Evolutionary conservation across 2,113 vertebrate genomes (phyloP), one percentile per base, ranked within the genome.

Genomic region (Bubo blakistoni): DNA sequence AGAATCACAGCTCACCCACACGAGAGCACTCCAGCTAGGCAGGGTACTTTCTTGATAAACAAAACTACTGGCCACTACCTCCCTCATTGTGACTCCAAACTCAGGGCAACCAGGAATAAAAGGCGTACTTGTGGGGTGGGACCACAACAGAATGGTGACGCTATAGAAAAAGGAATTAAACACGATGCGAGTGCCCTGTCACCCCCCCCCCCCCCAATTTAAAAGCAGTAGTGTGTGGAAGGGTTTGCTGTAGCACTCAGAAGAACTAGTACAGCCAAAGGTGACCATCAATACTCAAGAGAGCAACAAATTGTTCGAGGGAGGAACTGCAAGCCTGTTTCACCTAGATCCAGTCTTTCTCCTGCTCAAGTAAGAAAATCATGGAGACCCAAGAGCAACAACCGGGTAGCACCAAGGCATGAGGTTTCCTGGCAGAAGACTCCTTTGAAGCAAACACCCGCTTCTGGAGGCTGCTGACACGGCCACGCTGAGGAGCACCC

Each of bases 401-500:
- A 51, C 14, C 1, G 15, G 30, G 18, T 3, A 63, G 49, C 8
- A 8, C 22, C 38, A 81, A 81, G 51, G 29, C 46, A 83, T 0
- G 0, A 77, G 26, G 26, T 4, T 14, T 32, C 13, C 17, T 32
- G 54, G 46, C 38, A 91, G 52, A 24, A 84, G 24, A n/a, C 19
- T 42, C 10, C 32, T 59, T 5, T 25, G 73, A 67, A 38, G n/a
- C 57, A 63, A 71, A 76, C n/a, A 11, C 6, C 26, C 2, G 0
- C 46, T 49, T 66, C 18, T 59, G 3, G 5, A 88, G 29, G 34
- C 69, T 87, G 54, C 52, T 87, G 73, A 13, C 19, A 32, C 0
- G 0, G 73, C 44, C 26, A 36, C 0, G 0, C 40, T 18, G 30
- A 91, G 40, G 15, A 85, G 20, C 18, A 47, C 3, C 70, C 27